Conservation (phyloP, 2,113 vertebrate species). For the Xenopus borealis region DNA sequence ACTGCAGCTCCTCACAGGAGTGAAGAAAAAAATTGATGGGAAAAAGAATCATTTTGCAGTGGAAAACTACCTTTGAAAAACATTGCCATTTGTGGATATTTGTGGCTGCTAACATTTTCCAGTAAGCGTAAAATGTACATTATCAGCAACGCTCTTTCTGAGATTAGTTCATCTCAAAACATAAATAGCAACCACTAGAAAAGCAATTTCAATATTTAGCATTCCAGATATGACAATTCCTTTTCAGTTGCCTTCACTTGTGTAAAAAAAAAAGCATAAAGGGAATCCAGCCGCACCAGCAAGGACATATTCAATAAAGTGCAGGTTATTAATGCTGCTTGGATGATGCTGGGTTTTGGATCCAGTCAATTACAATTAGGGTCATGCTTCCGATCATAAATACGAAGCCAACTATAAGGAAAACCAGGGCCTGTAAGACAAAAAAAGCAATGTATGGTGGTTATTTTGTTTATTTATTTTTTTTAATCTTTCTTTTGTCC, state of each 20-base stretch:
- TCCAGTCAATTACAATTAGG: conserved; percentile 90
- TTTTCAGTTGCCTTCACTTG: conserved; percentile 37
- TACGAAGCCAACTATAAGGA: conserved; percentile 82
- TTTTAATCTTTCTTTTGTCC: no score
- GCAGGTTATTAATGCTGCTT: conserved; percentile 63
- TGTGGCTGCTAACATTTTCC: background rate
- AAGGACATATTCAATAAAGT: conserved; percentile 41
- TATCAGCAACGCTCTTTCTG: no score
- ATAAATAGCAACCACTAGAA: background rate
- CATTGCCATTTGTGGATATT: no score
- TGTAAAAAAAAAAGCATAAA: no score
- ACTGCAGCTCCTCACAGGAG: no score
- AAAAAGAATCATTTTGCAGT: no score
- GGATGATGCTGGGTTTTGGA: conserved; percentile 79
- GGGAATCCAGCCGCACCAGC: conserved; percentile 49
- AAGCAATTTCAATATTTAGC: background rate
- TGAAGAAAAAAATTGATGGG: no score
- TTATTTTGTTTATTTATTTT: no score
- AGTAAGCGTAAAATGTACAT: background rate
- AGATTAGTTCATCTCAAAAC: no score
- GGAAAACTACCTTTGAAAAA: no score
- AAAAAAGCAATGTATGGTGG: background rate
- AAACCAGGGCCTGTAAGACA: conserved; percentile 76
- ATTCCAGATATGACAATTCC: conserved; percentile 31
- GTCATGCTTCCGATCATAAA: conserved; percentile 94